Evolutionary conservation across 2,113 vertebrate species (phyloP), one percentile per base, ranked within the genome.

Genomic region (Apaloderma vittatum): DNA sequence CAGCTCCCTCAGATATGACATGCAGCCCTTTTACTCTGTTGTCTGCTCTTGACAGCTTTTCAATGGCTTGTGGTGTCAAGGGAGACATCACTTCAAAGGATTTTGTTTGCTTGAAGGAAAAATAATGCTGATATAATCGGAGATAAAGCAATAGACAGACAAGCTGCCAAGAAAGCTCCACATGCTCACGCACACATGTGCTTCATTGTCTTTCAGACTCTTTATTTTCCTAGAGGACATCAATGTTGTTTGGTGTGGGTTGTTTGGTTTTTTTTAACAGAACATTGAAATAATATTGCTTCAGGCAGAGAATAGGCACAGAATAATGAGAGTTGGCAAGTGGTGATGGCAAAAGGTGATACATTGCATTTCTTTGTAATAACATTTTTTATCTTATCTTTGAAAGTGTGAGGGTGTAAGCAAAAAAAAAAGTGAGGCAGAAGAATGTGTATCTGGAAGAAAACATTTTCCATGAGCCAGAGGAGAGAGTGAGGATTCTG

Each of bases 201-300:
- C 24, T 77, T 77, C 76, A 32, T 30, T 85, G 61, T 72, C 21
- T 29, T 89, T 86, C 48, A 82, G 65, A 37, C 12, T 68, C 34
- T 34, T 43, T 86, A 24, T 78, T 94, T 96, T 88, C 55, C 51
- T 95, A 51, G 22, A 86, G 29, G 20, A 83, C 3, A 1, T 63
- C 66, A 72, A 76, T 40, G 40, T 40, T 40, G 8, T 40, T 40
- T 40, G 10, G 40, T 40, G 40, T 40, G 40, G 40, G 40, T n/a
- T n/a, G n/a, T n/a, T n/a, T n/a, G 18, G 6, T 11, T 40, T 57
- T 96, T 93, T 89, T 88, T 83, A 95, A 66, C 30, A 84, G 54
- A 95, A 76, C 72, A 54, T 84, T 84, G 90, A 95, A 97, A 94
- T 90, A 68, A 94, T 95, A 94, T n/a, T 88, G 49, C 86, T 95